Conservation (phyloP, 2,888 invertebrate genomes). For the Elegia similella region DNA sequence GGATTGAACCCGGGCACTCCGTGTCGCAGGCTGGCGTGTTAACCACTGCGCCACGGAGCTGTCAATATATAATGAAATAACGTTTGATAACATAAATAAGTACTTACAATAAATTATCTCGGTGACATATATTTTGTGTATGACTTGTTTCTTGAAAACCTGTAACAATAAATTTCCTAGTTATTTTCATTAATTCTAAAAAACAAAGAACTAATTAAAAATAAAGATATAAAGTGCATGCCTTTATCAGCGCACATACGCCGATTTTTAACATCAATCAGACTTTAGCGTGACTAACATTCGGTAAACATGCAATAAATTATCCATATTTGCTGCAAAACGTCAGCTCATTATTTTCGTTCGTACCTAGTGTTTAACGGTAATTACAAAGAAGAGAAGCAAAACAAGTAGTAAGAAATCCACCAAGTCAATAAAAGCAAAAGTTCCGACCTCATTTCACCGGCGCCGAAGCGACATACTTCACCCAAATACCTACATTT, state of each 20-base stretch:
- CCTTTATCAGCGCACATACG: too few species aligned
- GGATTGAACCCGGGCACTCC: too few species aligned
- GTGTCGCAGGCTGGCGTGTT: too few species aligned
- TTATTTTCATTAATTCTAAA: background rate
- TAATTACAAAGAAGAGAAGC: background rate
- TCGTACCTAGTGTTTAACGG: background rate
- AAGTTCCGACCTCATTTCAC: slow-evolving; percentile 22
- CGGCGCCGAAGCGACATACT: slow-evolving; percentile 24
- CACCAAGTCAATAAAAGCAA: slow-evolving; percentile 23
- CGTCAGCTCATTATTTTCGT: background rate
- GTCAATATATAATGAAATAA: too few species aligned
- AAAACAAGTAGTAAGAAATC: slow-evolving; percentile 9
- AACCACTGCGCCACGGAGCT: too few species aligned
- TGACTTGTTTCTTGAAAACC: slow-evolving; percentile 55
- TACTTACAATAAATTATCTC: slow-evolving; percentile 62
- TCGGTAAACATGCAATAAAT: background rate
- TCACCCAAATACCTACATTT: slow-evolving; percentile 26
- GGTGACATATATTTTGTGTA: slow-evolving; percentile 70
- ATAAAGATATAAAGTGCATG: background rate
- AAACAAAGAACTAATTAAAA: background rate
- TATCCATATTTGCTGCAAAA: background rate
- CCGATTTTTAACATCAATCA: too few species aligned
- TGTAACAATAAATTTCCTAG: slow-evolving; percentile 52
- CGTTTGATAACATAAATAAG: background rate
- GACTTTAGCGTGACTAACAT: too few species aligned